Evolutionary conservation across 2,797 vertebrate species (phyloP), one percentile per base, ranked within the genome.

Genomic region (Syncerus caffer): DNA sequence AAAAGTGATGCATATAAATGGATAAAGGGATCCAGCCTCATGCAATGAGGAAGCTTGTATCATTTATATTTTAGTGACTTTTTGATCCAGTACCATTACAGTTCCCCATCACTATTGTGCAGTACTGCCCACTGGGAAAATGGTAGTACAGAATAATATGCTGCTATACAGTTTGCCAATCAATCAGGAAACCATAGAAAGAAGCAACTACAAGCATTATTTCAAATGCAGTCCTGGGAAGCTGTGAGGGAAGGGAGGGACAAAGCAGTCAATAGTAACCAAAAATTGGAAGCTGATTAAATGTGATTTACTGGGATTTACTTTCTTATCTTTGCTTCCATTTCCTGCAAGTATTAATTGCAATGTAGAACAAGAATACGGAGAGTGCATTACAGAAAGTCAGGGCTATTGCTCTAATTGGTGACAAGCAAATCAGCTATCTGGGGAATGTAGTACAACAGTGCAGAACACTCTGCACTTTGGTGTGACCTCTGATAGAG

Each of bases 41-140:
- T n/a, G 10, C 10, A 94, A 89, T 78, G 51, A 89, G 95, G 47
- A 97, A 97, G 58, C 95, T 97, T 38, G 74, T 95, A 90, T 95
- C 94, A 97, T 98, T 98, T 96, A 97, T 93, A 92, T 97, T 97
- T 93, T 90, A 91, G 93, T 85, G 45, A 96, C 74, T 93, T 97
- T 97, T 57, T 85, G 95, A 97, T 92, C 89, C 45, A 87, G 76
- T 95, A 86, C 85, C 92, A 95, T 97, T 98, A 94, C 29, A 83
- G 62, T 94, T 97, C 78, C 34, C 78, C 78, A 98, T 95, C 86
- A 88, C 90, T 96, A 88, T 92, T 96, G 85, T 90, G 82, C 79
- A 98, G 96, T 83, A 89, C 85, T 83, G 10, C 96, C 95, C 95
- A 92, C 93, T 91, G 97, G 92, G 90, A 96, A 98, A 98, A 98